Base-by-base conservation (phyloP, 2,888 invertebrate species). In the Hetaerina titia region DNA sequence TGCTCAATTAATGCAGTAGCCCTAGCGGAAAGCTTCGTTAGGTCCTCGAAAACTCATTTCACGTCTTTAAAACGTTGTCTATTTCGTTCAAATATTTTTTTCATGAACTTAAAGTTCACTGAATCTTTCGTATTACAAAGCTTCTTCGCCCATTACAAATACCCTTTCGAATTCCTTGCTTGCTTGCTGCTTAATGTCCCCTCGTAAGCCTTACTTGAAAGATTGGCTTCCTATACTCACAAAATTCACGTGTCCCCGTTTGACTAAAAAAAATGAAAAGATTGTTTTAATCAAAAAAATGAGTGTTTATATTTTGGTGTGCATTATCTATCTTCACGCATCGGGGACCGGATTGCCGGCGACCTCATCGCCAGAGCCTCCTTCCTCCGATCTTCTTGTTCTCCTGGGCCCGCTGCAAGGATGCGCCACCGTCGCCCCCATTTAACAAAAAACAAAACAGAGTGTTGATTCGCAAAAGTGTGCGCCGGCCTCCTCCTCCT, bases 401-500 rank as follows among this genome's bases (percentile, higher is more conserved):
- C 69, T 89, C 58, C 89, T 22, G 58, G 57, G 45, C 22, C n/a
- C 89, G n/a, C 57, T n/a, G 22, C 8, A 57, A 81, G 81, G 89
- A 89, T 57, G 89, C 58, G 58, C n/a, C 57, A 58, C 58, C 89
- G n/a, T 89, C 89, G 57, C 57, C 89, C 89, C 58, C 57, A 11
- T 11, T 57, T 15, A 89, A n/a, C 56, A 2, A 81, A n/a, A 89
- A 57, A 56, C 15, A 56, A 89, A 57, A 89, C n/a, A n/a, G 74
- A 74, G 95, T 31, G 45, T 45, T 64, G 89, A 17, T 22, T 87
- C 94, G 87, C 87, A n/a, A 81, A n/a, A n/a, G n/a, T 31, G 11
- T 81, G n/a, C 89, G 56, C 57, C 89, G 56, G 58, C 81, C 25
- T 81, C 89, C 57, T 89, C 81, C 90, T 94, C 56, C 15, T 94